These are phyloP conservation scores for Alviniconcha strummeri DNA, from an alignment of 2,888 invertebrate genomes.

Conservation along the genomic window DNA sequence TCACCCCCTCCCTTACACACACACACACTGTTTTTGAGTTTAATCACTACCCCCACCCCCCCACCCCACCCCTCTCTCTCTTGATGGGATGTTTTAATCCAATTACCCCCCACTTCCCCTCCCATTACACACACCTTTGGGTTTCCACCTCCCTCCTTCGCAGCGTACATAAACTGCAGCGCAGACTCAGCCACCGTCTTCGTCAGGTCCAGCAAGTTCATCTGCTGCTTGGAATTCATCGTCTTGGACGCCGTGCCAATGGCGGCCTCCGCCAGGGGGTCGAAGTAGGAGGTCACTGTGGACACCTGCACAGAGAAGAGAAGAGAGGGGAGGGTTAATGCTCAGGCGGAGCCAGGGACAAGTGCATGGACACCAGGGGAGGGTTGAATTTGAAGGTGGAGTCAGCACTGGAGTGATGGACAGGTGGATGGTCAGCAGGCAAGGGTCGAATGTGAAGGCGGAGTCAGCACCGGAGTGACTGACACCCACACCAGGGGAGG, in stretches of 20 bases:
- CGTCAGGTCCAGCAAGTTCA: constrained; percentile 89
- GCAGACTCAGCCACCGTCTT: constrained; percentile 97
- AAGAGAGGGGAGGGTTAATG: too few species aligned
- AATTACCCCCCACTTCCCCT: background rate
- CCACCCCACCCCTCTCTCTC: too few species aligned
- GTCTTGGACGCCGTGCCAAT: constrained; percentile 87
- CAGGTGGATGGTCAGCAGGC: too few species aligned
- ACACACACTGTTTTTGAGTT: too few species aligned
- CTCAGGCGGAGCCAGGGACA: too few species aligned
- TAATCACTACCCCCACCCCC: too few species aligned
- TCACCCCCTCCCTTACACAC: too few species aligned
- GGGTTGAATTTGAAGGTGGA: background rate
- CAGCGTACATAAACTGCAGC: constrained; percentile 87
- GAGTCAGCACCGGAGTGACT: too few species aligned
- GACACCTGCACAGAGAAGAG: constrained; percentile 55
- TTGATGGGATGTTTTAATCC: background rate
- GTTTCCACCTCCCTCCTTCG: constrained; percentile 94
- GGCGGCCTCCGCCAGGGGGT: constrained; percentile 88
- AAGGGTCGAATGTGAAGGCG: too few species aligned
- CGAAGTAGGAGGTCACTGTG: constrained; percentile 78
- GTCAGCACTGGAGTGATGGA: too few species aligned
- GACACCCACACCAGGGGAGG: too few species aligned
- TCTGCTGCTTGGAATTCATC: constrained; percentile 90
- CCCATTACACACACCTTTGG: constrained; percentile 79
- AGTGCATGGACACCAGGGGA: background rate